Percentiles rank a stretch among this genome's conserved stretches.
Conservation (phyloP, 2,113 vertebrate genomes). For the Salvelinus namaycush region DNA sequence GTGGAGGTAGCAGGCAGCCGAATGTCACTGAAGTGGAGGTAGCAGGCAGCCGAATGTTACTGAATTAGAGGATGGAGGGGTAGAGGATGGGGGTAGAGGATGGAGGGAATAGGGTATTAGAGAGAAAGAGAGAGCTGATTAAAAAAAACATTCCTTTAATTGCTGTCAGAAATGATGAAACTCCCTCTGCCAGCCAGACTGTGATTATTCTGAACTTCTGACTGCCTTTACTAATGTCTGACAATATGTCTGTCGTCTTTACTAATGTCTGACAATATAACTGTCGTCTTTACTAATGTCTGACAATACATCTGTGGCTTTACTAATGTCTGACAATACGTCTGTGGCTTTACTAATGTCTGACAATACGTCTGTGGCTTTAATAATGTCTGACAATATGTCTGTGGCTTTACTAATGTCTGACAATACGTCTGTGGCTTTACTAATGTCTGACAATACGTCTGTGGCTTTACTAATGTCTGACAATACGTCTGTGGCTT, state of each 20-base stretch:
- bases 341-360: conserved; percentile 77
- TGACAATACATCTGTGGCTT: conserved; percentile 52
- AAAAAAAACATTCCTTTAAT: conserved; percentile 81
- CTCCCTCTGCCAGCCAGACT: conserved; percentile 84
- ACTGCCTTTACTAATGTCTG: conserved; percentile 52
- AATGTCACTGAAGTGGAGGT: conserved; percentile 83
- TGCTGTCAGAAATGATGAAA: conserved; percentile 91
- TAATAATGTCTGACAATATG: too few species aligned
- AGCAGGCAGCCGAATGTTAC: conserved; percentile 86
- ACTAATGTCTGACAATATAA: too few species aligned
- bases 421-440: too few species aligned
- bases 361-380: conserved; percentile 57
- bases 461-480: too few species aligned
- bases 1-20: conserved; percentile 78
- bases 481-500: conserved; percentile 54
- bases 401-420: too few species aligned
- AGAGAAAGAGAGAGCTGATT: conserved; percentile 37
- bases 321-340: conserved; percentile 77
- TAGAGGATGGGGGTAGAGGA: conserved; percentile 61
- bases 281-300: conserved; percentile 78
- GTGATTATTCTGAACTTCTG: conserved; percentile 84
- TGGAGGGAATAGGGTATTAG: conserved; percentile 75
- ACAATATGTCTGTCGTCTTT: conserved; percentile 53
- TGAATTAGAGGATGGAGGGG: conserved; percentile 72
- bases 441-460: too few species aligned